Conservation (phyloP, 2,113 vertebrate genomes). For the Gallinago paraguaiae region DNA sequence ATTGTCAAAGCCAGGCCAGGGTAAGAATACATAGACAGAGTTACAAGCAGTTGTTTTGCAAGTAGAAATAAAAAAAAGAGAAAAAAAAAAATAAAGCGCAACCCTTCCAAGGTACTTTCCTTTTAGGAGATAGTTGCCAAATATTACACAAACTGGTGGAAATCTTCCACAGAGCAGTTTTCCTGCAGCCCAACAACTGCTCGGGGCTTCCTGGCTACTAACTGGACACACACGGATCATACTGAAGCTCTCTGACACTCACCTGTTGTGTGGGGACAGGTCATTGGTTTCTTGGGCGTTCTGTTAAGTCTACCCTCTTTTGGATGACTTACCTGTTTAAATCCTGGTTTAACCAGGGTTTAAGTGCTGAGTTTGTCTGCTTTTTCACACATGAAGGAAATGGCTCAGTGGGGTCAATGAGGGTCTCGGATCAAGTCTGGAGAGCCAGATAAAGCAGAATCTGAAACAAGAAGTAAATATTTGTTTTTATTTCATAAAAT, state of each 20-base stretch:
- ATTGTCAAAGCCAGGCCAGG: neutral
- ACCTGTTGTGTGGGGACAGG: neutral
- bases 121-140: neutral
- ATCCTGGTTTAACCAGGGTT: neutral
- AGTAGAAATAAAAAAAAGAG: neutral
- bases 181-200: neutral
- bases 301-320: neutral
- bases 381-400: neutral
- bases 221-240: accelerated
- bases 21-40: neutral
- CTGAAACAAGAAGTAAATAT: neutral
- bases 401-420: accelerated
- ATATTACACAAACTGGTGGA: neutral
- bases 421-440: neutral
- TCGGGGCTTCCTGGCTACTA: neutral
- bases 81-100: neutral
- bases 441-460: neutral
- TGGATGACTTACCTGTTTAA: neutral
- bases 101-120: neutral
- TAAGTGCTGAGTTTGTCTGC: neutral
- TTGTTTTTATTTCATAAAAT: neutral
- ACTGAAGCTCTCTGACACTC: neutral
- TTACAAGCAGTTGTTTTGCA: neutral
- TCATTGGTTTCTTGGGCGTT: neutral
- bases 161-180: neutral